These are phyloP conservation scores for Zeus faber DNA, from an alignment of 2,113 vertebrate species.

Conservation along the genomic window DNA sequence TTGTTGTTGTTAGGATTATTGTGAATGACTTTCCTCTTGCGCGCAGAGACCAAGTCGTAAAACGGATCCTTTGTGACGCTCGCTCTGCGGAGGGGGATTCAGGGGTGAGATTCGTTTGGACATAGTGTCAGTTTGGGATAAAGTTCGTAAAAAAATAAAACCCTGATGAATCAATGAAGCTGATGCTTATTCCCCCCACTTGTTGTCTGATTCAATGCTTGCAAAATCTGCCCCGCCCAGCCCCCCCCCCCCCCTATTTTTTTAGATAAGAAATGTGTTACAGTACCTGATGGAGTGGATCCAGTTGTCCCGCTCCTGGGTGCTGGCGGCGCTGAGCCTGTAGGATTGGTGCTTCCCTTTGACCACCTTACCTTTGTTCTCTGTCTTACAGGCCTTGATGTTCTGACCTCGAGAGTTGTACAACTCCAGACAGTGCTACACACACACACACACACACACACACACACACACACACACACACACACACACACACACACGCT, in stretches of 20 bases:
- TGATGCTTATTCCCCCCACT: too few species aligned
- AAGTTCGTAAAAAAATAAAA: not conserved
- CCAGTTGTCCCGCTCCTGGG: constrained; percentile 85
- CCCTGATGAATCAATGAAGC: not conserved
- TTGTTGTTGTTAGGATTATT: constrained; percentile 12
- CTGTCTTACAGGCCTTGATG: constrained; percentile 94
- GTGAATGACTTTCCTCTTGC: constrained; percentile 84
- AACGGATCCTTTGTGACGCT: constrained; percentile 91
- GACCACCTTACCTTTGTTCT: constrained; percentile 86
- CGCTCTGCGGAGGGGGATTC: constrained; percentile 67
- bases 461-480: too few species aligned
- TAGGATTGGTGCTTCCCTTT: constrained; percentile 92
- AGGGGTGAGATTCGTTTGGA: not conserved
- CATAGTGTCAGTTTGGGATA: not conserved
- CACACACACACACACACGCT: not conserved
- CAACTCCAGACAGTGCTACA: constrained; percentile 88
- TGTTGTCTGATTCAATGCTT: too few species aligned
- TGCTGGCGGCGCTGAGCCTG: constrained; percentile 82
- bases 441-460: not conserved
- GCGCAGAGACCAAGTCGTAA: constrained; percentile 83
- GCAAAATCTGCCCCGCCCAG: too few species aligned
- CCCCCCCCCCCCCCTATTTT: too few species aligned
- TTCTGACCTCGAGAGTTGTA: constrained; percentile 84
- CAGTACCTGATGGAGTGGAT: constrained; percentile 85
- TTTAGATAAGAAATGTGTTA: not conserved